Percentiles rank a stretch among this genome's conserved stretches.
Evolutionary conservation across 2,888 invertebrate species (phyloP).

Genomic region (Barypeithes pellucidus): DNA sequence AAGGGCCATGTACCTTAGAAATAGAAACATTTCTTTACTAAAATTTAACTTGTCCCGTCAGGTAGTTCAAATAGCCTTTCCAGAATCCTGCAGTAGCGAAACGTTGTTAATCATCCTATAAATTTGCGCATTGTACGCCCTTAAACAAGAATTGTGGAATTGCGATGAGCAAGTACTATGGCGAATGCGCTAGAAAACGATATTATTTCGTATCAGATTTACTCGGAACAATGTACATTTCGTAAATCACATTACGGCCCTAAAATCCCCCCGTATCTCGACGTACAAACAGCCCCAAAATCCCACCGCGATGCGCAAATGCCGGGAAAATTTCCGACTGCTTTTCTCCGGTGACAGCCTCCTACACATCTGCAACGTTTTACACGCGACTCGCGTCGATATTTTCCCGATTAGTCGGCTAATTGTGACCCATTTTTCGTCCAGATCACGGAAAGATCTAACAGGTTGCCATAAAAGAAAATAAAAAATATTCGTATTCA

Average conservation of each 20-base stretch:
- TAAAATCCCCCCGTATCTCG: background rate
- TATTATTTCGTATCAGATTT: too few species aligned
- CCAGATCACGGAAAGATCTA: constrained; percentile 1
- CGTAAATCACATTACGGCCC: background rate
- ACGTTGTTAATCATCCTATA: too few species aligned
- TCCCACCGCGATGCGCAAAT: constrained; percentile 25
- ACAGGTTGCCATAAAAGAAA: constrained; percentile 15
- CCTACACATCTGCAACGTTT: constrained; percentile 35
- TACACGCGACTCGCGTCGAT: constrained; percentile 17
- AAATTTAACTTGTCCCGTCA: too few species aligned
- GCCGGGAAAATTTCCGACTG: constrained; percentile 13
- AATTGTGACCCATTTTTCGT: constrained; percentile 15
- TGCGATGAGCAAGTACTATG: too few species aligned
- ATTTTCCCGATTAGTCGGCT: constrained; percentile 9
- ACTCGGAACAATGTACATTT: too few species aligned
- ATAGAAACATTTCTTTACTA: too few species aligned
- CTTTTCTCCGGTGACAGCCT: constrained; percentile 13
- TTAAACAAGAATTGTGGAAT: too few species aligned
- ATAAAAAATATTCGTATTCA: background rate
- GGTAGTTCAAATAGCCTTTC: too few species aligned
- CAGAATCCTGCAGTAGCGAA: too few species aligned
- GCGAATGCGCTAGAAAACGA: too few species aligned
- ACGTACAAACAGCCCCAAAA: background rate
- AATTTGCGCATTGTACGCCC: too few species aligned
- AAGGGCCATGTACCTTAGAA: too few species aligned